Percentiles rank a stretch among this genome's conserved stretches.
Conservation (phyloP, 2,113 vertebrate species). For the Clinocottus analis region DNA sequence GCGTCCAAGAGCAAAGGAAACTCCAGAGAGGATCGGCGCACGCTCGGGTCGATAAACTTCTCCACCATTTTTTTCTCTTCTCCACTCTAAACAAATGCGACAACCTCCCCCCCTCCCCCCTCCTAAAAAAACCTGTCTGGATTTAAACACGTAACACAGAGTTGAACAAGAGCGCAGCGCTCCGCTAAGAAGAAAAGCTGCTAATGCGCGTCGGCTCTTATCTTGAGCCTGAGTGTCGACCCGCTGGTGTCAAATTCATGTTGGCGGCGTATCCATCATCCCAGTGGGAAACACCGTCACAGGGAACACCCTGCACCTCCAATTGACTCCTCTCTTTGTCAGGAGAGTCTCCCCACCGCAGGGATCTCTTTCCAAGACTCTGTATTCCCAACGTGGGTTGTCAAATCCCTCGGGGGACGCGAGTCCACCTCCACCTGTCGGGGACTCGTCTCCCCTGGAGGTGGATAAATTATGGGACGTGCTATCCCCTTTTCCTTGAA, state of each 20-base stretch:
- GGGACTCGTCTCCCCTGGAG: constrained; percentile 37
- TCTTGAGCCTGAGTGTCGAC: constrained; percentile 49
- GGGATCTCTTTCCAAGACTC: constrained; percentile 59
- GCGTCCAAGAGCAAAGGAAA: background rate
- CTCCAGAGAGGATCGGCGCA: background rate
- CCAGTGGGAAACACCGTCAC: constrained; percentile 51
- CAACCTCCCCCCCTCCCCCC: too few relatives aligned
- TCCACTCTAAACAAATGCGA: too few relatives aligned
- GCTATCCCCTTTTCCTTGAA: constrained; percentile 19
- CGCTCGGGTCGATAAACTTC: background rate
- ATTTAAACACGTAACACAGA: background rate
- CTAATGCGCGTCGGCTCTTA: constrained; percentile 17
- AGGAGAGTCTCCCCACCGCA: constrained; percentile 37
- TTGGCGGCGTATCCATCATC: constrained; percentile 55
- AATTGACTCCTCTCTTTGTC: constrained; percentile 51
- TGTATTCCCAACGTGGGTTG: constrained; percentile 67
- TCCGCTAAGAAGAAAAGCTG: background rate
- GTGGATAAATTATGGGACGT: constrained; percentile 62
- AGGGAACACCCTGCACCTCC: constrained; percentile 38
- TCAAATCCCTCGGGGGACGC: constrained; percentile 55
- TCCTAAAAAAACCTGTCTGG: too few relatives aligned
- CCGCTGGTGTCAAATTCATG: constrained; percentile 41
- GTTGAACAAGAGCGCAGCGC: constrained; percentile 5
- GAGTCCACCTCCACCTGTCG: too few relatives aligned
- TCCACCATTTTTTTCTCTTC: too few relatives aligned